Conservation (phyloP, 92 coral and sea anemone genomes). For the Zoanthus sociatus region DNA sequence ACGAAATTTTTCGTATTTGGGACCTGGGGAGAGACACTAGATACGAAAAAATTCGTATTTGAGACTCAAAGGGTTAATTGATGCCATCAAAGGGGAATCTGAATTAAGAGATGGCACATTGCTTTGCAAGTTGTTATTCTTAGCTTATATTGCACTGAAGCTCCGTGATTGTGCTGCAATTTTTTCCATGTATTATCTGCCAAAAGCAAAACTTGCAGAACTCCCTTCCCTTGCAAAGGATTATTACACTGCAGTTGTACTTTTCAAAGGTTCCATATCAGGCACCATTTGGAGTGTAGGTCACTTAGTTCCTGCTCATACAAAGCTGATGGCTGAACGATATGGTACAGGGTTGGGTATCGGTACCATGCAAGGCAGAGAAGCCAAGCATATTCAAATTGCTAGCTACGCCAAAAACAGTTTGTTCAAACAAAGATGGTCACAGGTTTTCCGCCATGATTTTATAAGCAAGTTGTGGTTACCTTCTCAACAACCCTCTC, state of each 20-base stretch:
- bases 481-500: conserved; percentile 65
- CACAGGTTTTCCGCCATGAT: conserved; percentile 61
- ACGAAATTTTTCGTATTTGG: too few species aligned
- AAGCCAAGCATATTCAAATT: conserved; percentile 74
- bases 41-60: too few species aligned
- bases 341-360: conserved; percentile 72
- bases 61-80: too few species aligned
- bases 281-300: conserved; percentile 73
- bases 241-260: conserved; percentile 63
- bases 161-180: conserved; percentile 65
- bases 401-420: conserved; percentile 70
- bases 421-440: conserved; percentile 53
- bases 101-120: conserved; percentile 38
- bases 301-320: conserved; percentile 62
- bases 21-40: too few species aligned
- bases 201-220: conserved; percentile 46
- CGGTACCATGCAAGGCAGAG: conserved; percentile 77
- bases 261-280: conserved; percentile 50
- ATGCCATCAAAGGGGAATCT: conserved; percentile 57
- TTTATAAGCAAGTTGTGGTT: conserved; percentile 65
- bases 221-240: conserved; percentile 36
- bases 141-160: conserved; percentile 50
- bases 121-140: conserved; percentile 40
- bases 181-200: conserved; percentile 68
- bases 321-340: conserved; percentile 63